These are phyloP conservation scores for Climacteris rufus DNA, from an alignment of 2,113 vertebrate genomes.

Conservation along the genomic window DNA sequence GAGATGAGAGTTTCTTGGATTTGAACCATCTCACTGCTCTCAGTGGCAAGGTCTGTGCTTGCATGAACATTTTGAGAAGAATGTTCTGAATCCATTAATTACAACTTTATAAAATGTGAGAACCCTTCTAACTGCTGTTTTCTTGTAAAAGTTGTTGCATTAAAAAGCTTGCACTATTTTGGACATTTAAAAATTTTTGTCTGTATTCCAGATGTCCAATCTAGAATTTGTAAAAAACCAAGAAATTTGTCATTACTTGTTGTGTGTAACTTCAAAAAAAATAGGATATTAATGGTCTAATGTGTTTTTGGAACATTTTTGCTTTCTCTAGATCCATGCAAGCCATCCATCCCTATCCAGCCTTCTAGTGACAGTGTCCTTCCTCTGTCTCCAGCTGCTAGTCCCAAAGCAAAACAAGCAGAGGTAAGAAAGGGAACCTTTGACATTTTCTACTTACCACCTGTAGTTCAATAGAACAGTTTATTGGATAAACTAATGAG, in stretches of 20 bases:
- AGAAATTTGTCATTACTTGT: neutral
- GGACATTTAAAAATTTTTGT: neutral
- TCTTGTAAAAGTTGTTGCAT: neutral
- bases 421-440: conserved; percentile 61
- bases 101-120: neutral
- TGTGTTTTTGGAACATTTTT: neutral
- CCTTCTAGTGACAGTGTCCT: neutral
- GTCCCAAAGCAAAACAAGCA: conserved; percentile 33
- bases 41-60: neutral
- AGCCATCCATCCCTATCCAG: neutral
- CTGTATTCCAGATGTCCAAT: neutral
- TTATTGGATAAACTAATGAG: neutral
- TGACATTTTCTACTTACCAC: neutral
- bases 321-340: conserved; percentile 46
- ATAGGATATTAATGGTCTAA: neutral
- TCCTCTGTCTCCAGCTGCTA: conserved; percentile 33
- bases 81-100: neutral
- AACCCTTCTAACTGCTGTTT: neutral
- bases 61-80: neutral
- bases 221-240: neutral
- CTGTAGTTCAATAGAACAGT: neutral
- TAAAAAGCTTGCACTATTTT: neutral
- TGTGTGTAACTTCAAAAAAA: neutral
- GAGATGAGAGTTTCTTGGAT: neutral
- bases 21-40: neutral